These are phyloP conservation scores for Agriopis aurantiaria DNA, from an alignment of 2,888 invertebrate species.

Conservation along the genomic window DNA sequence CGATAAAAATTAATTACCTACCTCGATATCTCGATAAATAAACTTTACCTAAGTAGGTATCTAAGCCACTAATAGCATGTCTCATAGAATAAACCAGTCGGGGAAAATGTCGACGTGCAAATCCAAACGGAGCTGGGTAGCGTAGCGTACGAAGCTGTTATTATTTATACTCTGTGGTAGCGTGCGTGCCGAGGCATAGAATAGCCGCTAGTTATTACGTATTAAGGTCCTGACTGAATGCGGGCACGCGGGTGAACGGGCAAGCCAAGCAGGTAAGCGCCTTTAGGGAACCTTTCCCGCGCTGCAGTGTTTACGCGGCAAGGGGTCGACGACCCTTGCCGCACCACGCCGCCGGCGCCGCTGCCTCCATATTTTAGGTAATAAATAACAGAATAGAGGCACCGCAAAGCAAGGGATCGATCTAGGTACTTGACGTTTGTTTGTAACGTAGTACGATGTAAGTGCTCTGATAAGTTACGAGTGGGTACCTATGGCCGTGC, in stretches of 20 bases:
- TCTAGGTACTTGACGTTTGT: slow-evolving; percentile 46
- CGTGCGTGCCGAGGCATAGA: slow-evolving; percentile 17
- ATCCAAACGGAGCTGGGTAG: slow-evolving; percentile 6
- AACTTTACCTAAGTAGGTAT: neutral
- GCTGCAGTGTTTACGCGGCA: slow-evolving; percentile 75
- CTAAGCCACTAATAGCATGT: neutral
- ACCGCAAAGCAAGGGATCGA: slow-evolving; percentile 77
- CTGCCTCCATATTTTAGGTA: slow-evolving; percentile 78
- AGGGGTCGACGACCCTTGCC: slow-evolving; percentile 75
- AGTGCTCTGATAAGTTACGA: neutral
- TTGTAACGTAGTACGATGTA: slow-evolving; percentile 6
- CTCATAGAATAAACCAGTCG: slow-evolving; percentile 8
- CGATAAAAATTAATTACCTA: no score
- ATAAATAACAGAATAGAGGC: slow-evolving; percentile 81
- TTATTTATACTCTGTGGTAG: slow-evolving; percentile 5
- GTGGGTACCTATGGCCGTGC: neutral
- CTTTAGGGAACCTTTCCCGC: slow-evolving; percentile 68
- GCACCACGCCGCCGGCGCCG: slow-evolving; percentile 69
- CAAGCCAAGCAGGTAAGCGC: slow-evolving; percentile 55
- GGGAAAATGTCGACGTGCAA: slow-evolving; percentile 14
- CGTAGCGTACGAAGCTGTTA: slow-evolving; percentile 8
- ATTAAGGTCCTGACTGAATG: slow-evolving; percentile 42
- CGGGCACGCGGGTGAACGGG: slow-evolving; percentile 37
- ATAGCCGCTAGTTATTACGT: slow-evolving; percentile 1
- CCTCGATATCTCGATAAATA: no score